phyloP scores from a whole-genome alignment of 2,797 vertebrate genomes.

The Nothura maculosa region DNA sequence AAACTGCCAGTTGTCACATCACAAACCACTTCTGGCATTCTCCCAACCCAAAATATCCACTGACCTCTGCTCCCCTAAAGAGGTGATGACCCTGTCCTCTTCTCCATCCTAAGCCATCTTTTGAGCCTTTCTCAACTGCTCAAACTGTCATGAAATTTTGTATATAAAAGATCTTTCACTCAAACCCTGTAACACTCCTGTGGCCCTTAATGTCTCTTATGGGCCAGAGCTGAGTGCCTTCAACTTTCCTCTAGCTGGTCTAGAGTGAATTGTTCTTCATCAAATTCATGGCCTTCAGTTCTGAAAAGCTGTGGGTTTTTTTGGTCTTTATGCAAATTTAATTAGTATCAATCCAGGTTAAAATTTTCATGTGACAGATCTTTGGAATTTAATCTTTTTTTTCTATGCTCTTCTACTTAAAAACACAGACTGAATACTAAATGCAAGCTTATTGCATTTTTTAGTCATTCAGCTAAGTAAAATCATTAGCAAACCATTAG shows the following conservation, averaged over 20 bases:
- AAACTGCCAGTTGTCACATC: background rate
- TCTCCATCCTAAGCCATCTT: background rate
- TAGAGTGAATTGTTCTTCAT: background rate
- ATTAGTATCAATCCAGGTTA: background rate
- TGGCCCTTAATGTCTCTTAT: background rate
- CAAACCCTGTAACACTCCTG: background rate
- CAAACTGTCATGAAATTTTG: background rate
- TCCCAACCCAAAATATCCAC: background rate
- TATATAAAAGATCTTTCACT: background rate
- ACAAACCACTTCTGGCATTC: background rate
- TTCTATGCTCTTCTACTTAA: constrained; percentile 13
- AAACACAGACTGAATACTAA: constrained; percentile 36
- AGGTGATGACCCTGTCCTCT: background rate
- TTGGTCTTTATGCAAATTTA: constrained; percentile 9
- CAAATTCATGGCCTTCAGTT: background rate
- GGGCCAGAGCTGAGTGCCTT: background rate
- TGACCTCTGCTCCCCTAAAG: background rate
- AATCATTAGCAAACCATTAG: background rate
- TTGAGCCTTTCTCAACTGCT: background rate
- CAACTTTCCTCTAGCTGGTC: background rate
- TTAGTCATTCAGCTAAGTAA: constrained; percentile 19
- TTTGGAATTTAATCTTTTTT: constrained; percentile 35
- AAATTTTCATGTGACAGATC: background rate
- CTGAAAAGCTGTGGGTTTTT: constrained; percentile 24
- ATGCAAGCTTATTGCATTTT: background rate